Conservation (phyloP, 1,140 invertebrate genomes). For the Lordiphosa mommai region DNA sequence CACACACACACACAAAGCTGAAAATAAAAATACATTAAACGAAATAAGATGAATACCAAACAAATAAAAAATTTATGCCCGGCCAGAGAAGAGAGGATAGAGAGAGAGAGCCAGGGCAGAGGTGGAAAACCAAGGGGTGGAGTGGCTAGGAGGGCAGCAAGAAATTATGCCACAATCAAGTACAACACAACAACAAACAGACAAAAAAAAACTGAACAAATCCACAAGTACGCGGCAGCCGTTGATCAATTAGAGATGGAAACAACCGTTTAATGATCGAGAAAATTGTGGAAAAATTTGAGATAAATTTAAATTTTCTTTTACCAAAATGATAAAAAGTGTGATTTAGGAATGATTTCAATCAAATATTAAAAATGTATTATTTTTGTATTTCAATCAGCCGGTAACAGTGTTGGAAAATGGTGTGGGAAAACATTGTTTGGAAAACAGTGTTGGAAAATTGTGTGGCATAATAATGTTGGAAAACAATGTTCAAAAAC, state of each 20-base stretch:
- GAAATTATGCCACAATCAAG: conserved; percentile 76
- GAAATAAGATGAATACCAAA: conserved; percentile 77
- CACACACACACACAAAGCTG: conserved; percentile 35
- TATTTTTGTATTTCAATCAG: too few relatives aligned
- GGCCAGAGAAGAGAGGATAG: conserved; percentile 19
- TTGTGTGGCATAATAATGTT: too few relatives aligned
- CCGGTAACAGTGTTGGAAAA: too few relatives aligned
- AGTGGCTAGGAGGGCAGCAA: conserved; percentile 30
- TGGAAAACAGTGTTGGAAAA: too few relatives aligned
- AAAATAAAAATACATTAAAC: conserved; percentile 77
- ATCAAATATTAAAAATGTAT: too few relatives aligned
- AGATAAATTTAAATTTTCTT: too few relatives aligned
- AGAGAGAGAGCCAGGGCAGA: conserved; percentile 1
- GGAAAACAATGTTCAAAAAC: too few relatives aligned
- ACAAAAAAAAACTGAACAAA: conserved; percentile 39
- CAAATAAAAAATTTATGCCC: conserved; percentile 73
- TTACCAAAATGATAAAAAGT: too few relatives aligned
- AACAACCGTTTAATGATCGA: conserved; percentile 3
- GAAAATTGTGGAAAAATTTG: not conserved
- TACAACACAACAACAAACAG: conserved; percentile 54
- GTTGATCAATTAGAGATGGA: conserved; percentile 29
- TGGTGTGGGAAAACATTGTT: too few relatives aligned
- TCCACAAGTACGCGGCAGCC: conserved; percentile 13
- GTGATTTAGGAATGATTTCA: too few relatives aligned
- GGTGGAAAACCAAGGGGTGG: not conserved